A percentile compares a stretch with the other conserved stretches of the same genome.
Conservation (phyloP, 2,113 vertebrate species). For the Smithornis capensis region DNA sequence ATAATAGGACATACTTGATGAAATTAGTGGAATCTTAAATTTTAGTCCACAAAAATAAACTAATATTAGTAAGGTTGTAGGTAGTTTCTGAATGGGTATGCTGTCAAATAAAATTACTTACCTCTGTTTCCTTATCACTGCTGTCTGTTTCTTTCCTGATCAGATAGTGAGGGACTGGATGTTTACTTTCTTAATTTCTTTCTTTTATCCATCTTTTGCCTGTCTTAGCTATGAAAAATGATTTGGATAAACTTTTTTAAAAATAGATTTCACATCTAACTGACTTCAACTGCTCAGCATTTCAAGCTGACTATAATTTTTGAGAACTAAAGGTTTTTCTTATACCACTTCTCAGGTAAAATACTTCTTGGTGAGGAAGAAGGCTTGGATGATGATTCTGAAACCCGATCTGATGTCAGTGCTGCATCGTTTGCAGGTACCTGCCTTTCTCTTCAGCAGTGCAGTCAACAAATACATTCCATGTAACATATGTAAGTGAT, state of each 20-base stretch:
- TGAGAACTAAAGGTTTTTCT: not conserved
- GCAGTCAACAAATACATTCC: not conserved
- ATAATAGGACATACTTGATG: not conserved
- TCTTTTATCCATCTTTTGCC: not conserved
- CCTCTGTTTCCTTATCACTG: not conserved
- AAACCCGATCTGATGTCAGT: conserved; percentile 83
- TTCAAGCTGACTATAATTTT: not conserved
- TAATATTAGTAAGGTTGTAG: not conserved
- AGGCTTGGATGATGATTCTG: conserved; percentile 89
- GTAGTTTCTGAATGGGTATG: not conserved
- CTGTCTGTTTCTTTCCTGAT: not conserved
- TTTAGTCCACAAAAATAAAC: not conserved
- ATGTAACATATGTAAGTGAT: not conserved
- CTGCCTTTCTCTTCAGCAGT: not conserved
- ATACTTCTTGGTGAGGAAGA: conserved; percentile 90
- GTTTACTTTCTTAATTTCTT: not conserved
- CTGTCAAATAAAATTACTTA: not conserved
- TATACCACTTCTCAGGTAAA: conserved; percentile 78
- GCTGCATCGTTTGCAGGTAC: conserved; percentile 85
- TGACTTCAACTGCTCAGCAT: not conserved
- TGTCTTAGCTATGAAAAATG: not conserved
- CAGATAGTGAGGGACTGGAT: not conserved
- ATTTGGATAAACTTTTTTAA: not conserved
- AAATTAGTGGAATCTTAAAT: not conserved
- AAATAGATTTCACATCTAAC: not conserved